phyloP scores from a whole-genome alignment of 2,797 vertebrate genomes.

The Spatula versicolor region DNA sequence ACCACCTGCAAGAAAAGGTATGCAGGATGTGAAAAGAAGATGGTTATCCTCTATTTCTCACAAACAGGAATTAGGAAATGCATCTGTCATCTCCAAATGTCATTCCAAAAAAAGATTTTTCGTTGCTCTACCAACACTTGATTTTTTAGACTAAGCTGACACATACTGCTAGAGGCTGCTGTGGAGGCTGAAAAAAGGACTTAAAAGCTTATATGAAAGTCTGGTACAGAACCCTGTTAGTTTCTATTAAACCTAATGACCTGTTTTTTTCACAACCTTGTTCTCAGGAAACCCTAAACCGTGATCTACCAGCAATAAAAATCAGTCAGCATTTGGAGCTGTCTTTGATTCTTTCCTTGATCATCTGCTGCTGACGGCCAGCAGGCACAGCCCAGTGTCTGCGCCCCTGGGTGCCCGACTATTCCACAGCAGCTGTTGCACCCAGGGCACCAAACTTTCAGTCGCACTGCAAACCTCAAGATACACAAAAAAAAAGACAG shows the following conservation, averaged over 20 bases:
- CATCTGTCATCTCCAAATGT: background rate
- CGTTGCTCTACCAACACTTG: background rate
- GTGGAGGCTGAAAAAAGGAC: background rate
- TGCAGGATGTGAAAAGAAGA: background rate
- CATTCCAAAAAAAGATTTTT: background rate
- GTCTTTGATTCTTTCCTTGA: background rate
- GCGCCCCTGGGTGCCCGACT: background rate
- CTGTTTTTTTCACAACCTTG: background rate
- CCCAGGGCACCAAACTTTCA: background rate
- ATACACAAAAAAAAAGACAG: background rate
- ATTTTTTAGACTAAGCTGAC: background rate
- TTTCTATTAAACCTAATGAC: background rate
- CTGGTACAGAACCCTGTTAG: background rate
- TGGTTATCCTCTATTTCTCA: background rate
- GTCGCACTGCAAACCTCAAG: background rate
- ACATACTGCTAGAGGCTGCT: background rate
- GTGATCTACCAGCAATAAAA: background rate
- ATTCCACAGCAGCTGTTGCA: background rate
- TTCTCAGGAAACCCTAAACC: background rate
- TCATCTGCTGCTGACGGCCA: background rate
- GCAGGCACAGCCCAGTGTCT: accelerated
- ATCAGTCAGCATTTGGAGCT: background rate
- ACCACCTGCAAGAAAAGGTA: background rate
- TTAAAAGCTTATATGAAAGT: background rate
- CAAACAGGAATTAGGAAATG: background rate